Conservation (phyloP, 2,888 invertebrate genomes). For the Leptarthrus brevirostris region DNA sequence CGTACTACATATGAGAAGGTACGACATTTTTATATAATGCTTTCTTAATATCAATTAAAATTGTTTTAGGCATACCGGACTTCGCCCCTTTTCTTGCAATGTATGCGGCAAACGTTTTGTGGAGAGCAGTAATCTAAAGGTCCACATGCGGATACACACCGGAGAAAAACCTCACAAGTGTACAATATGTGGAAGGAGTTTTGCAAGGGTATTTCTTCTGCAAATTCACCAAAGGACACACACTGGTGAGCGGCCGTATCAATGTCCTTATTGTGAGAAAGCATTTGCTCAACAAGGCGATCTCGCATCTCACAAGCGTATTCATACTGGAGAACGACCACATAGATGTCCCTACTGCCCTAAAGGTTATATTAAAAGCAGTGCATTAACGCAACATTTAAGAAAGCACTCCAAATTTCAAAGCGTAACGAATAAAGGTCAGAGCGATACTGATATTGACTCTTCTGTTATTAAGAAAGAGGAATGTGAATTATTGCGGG, state of each 20-base stretch:
- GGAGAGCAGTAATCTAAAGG: conserved; percentile 61
- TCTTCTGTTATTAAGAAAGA: background rate
- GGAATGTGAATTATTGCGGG: background rate
- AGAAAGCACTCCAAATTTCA: conserved; percentile 50
- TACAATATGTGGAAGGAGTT: conserved; percentile 61
- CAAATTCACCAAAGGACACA: conserved; percentile 68
- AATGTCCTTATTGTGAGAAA: conserved; percentile 56
- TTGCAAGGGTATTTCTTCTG: conserved; percentile 61
- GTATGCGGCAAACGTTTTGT: conserved; percentile 61
- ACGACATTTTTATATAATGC: background rate
- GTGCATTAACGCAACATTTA: conserved; percentile 55
- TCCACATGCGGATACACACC: conserved; percentile 63
- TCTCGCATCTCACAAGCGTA: conserved; percentile 55
- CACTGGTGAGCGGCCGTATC: conserved; percentile 60
- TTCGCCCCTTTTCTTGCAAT: conserved; percentile 56
- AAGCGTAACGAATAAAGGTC: background rate
- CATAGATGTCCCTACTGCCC: conserved; percentile 54
- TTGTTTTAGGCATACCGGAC: conserved; percentile 17
- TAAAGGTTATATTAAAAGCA: conserved; percentile 55
- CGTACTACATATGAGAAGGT: conserved; percentile 51
- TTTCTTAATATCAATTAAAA: background rate
- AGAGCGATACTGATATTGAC: background rate
- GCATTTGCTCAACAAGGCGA: conserved; percentile 56
- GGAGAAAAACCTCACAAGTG: conserved; percentile 63
- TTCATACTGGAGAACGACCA: conserved; percentile 56